phyloP scores from a whole-genome alignment of 2,888 invertebrate genomes.

The Asteroscopus sphinx region DNA sequence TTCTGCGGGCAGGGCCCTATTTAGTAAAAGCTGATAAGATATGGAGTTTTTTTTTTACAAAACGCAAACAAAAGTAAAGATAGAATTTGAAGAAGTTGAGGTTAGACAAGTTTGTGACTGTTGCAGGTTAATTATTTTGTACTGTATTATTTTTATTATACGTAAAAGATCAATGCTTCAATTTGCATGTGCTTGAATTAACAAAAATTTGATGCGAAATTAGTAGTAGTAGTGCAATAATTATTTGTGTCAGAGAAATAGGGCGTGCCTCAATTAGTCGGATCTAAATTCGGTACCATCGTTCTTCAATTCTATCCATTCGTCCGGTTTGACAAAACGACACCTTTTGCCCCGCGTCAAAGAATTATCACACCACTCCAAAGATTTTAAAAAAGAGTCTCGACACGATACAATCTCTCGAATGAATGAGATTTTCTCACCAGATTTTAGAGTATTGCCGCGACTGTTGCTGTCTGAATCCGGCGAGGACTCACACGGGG shows the following conservation, averaged over 20 bases:
- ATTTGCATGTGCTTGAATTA: slow-evolving; percentile 2
- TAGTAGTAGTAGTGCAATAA: slow-evolving; percentile 43
- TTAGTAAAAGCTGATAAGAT: too few relatives aligned
- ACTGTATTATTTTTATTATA: background rate
- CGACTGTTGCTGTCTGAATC: slow-evolving; percentile 68
- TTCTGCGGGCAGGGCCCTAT: background rate
- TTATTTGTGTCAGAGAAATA: slow-evolving; percentile 42
- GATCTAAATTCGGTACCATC: slow-evolving; percentile 73
- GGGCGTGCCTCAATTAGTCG: slow-evolving; percentile 55
- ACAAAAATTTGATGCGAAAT: slow-evolving; percentile 10
- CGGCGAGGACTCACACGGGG: slow-evolving; percentile 54
- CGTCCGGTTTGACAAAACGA: slow-evolving; percentile 79
- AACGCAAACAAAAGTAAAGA: background rate
- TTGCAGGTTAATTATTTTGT: background rate
- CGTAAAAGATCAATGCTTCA: background rate
- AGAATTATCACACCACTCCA: slow-evolving; percentile 88
- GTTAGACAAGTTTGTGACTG: slow-evolving; percentile 13
- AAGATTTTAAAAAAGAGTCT: slow-evolving; percentile 82
- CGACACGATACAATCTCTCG: slow-evolving; percentile 82
- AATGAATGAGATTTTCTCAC: slow-evolving; percentile 86
- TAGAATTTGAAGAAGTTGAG: background rate
- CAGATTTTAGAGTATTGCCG: slow-evolving; percentile 76
- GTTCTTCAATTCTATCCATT: slow-evolving; percentile 80
- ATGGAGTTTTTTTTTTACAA: background rate
- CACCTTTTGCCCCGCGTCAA: slow-evolving; percentile 82